A percentile compares a stretch with the other conserved stretches of the same genome.
Evolutionary conservation across 2,113 vertebrate genomes (phyloP).

Genomic region (Chroicocephalus ridibundus): DNA sequence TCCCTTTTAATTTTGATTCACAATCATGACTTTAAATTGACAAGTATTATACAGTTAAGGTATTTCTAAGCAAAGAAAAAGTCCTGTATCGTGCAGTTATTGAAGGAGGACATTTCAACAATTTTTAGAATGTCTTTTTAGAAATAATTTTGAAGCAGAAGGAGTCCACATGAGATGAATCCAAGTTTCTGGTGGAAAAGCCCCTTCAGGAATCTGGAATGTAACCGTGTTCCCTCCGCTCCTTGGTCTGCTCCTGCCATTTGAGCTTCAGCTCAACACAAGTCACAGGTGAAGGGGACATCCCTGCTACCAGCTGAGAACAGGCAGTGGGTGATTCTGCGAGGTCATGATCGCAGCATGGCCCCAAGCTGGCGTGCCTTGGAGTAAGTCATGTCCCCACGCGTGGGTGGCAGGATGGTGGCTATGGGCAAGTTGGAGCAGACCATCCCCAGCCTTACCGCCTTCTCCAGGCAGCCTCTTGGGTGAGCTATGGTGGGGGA

Average conservation of each 20-base stretch:
- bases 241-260: not conserved
- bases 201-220: not conserved
- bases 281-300: not conserved
- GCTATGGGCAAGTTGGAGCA: rapidly evolving
- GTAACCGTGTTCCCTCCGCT: not conserved
- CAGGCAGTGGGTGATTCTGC: rapidly evolving
- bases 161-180: not conserved
- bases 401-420: not conserved
- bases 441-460: not conserved
- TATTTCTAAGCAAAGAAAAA: not conserved
- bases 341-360: rapidly evolving
- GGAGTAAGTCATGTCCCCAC: not conserved
- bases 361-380: not conserved
- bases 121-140: not conserved
- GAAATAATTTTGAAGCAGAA: not conserved
- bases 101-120: not conserved
- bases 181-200: not conserved
- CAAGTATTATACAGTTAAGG: not conserved
- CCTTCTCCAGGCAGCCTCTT: not conserved
- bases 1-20: not conserved
- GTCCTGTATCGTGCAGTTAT: not conserved
- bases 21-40: not conserved
- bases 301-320: not conserved
- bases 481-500: not conserved
- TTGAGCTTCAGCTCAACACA: not conserved